Conservation (phyloP, 2,888 invertebrate genomes). For the Blastobasis adustella region DNA sequence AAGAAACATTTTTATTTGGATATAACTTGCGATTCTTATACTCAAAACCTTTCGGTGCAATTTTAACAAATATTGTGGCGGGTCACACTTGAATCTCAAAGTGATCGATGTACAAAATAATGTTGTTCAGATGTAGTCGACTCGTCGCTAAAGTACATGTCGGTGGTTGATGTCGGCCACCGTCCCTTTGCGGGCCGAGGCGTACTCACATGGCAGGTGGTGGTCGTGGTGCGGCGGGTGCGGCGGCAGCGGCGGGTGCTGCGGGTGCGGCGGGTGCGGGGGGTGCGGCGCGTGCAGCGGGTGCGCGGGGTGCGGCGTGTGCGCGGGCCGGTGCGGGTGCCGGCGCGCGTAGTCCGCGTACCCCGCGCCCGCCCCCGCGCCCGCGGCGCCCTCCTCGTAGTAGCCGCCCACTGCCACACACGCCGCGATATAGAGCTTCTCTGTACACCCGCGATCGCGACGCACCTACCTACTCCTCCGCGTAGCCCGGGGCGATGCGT, state of each 20-base stretch:
- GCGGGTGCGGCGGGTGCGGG: constrained; percentile 25
- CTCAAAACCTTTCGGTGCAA: no score
- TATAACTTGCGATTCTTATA: no score
- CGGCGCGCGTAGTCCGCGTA: constrained; percentile 57
- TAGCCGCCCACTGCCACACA: constrained; percentile 71
- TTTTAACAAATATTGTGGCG: no score
- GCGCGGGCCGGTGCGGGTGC: constrained; percentile 28
- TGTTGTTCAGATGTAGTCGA: no score
- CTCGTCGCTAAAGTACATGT: no score
- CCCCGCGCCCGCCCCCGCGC: constrained; percentile 40
- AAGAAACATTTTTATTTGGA: neutral
- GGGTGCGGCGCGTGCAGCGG: constrained; percentile 32
- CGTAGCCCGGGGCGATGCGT: constrained; percentile 8
- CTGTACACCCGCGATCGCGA: no score
- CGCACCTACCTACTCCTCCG: constrained; percentile 48
- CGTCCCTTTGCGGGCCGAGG: neutral
- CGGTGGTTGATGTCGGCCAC: no score
- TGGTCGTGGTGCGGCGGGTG: neutral
- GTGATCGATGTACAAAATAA: no score
- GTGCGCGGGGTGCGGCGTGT: constrained; percentile 24
- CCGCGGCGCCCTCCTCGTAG: constrained; percentile 62
- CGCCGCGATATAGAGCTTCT: constrained; percentile 42
- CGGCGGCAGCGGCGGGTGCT: constrained; percentile 8
- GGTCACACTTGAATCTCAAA: no score
- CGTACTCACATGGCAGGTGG: neutral